Conservation (phyloP, 2,888 invertebrate genomes). For the Hirudinaria manillensis region DNA sequence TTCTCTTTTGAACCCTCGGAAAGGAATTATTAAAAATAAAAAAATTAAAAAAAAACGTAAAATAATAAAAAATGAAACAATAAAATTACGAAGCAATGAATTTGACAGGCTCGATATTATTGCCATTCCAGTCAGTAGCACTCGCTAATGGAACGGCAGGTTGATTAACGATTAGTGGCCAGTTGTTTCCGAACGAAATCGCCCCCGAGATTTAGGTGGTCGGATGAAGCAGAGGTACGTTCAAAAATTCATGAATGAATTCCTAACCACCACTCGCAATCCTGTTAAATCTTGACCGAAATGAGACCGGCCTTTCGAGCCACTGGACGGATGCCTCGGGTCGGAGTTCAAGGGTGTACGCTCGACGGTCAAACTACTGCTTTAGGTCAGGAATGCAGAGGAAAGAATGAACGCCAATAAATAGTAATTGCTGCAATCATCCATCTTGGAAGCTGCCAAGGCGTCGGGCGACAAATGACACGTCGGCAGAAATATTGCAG, state of each 20-base stretch:
- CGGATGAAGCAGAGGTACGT: not conserved
- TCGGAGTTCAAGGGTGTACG: too few relatives aligned
- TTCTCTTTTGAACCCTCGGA: too few relatives aligned
- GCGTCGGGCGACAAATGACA: too few relatives aligned
- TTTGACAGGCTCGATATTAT: not conserved
- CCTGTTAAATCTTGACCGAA: constrained; percentile 6
- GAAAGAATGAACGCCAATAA: too few relatives aligned
- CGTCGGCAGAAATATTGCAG: too few relatives aligned
- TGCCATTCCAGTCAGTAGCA: not conserved
- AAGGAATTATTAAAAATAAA: too few relatives aligned
- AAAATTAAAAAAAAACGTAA: not conserved
- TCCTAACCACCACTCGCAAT: not conserved
- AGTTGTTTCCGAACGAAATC: not conserved
- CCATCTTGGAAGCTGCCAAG: too few relatives aligned
- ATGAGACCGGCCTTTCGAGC: too few relatives aligned
- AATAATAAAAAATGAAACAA: not conserved
- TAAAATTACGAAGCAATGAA: not conserved
- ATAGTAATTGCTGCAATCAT: too few relatives aligned
- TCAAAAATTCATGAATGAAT: constrained; percentile 16
- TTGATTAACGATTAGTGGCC: constrained; percentile 14
- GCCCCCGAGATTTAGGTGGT: not conserved
- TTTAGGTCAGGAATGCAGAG: too few relatives aligned
- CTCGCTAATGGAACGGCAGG: constrained; percentile 9
- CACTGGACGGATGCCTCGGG: too few relatives aligned
- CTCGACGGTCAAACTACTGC: too few relatives aligned